Conservation (phyloP, 2,113 vertebrate species). For the Rhynchomys soricoides region DNA sequence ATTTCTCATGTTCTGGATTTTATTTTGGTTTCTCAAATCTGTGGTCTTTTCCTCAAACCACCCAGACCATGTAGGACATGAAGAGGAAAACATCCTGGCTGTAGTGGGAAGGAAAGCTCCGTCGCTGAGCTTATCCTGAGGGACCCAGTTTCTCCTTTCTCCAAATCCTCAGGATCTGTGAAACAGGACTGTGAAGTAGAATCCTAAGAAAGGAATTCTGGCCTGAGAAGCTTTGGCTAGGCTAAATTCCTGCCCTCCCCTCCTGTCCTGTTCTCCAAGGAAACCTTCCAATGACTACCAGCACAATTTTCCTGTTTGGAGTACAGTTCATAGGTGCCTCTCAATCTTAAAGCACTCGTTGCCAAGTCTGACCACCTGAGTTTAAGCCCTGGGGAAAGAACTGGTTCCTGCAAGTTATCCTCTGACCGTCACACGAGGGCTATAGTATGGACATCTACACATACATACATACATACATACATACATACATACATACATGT, state of each 20-base stretch:
- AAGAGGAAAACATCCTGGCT: neutral
- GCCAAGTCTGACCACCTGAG: neutral
- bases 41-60: neutral
- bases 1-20: neutral
- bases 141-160: neutral
- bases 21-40: neutral
- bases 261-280: neutral
- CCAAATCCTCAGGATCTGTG: neutral
- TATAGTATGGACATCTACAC: neutral
- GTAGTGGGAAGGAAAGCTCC: neutral
- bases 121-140: neutral
- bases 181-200: neutral
- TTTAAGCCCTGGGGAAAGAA: neutral
- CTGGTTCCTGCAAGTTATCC: neutral
- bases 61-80: neutral
- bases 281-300: neutral
- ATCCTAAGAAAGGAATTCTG: neutral
- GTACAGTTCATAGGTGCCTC: neutral
- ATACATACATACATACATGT: neutral
- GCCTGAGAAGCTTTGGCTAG: neutral
- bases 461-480: neutral
- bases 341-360: neutral
- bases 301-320: neutral
- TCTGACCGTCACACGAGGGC: neutral
- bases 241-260: neutral